Evolutionary conservation across 2,888 invertebrate species (phyloP).

Genomic region (Philereme transversata): DNA sequence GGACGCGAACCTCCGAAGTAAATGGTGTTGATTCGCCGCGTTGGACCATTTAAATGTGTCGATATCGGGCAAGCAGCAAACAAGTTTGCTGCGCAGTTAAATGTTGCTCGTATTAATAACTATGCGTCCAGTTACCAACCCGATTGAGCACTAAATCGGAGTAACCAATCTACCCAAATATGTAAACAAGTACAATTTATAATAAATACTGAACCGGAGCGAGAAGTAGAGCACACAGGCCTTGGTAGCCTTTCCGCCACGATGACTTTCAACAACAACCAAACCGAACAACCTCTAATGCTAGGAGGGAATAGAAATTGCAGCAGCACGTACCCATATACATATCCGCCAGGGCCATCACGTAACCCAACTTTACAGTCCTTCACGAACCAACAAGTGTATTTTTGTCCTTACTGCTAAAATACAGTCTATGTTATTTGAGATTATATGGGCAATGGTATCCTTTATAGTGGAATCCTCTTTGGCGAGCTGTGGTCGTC

Average conservation of each 20-base stretch:
- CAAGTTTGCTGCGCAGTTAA: constrained; percentile 62
- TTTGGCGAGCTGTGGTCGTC: constrained; percentile 74
- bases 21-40: constrained; percentile 20
- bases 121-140: constrained; percentile 26
- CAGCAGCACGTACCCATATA: constrained; percentile 73
- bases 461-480: constrained; percentile 68
- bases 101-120: constrained; percentile 50
- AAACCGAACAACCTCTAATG: constrained; percentile 50
- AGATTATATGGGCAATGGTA: constrained; percentile 75
- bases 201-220: constrained; percentile 36
- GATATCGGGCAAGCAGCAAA: constrained; percentile 49
- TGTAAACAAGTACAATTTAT: constrained; percentile 30
- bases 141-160: constrained; percentile 17
- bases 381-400: constrained; percentile 41
- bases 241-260: constrained; percentile 62
- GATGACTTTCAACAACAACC: constrained; percentile 51
- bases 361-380: constrained; percentile 59
- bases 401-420: constrained; percentile 61
- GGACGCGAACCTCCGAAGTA: constrained; percentile 16
- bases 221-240: constrained; percentile 62
- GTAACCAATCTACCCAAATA: constrained; percentile 19
- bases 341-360: constrained; percentile 77
- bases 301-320: constrained; percentile 39
- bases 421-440: constrained; percentile 57
- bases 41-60: constrained; percentile 36